phyloP scores from a whole-genome alignment of 2,888 invertebrate genomes.

The Coleophora deauratella region DNA sequence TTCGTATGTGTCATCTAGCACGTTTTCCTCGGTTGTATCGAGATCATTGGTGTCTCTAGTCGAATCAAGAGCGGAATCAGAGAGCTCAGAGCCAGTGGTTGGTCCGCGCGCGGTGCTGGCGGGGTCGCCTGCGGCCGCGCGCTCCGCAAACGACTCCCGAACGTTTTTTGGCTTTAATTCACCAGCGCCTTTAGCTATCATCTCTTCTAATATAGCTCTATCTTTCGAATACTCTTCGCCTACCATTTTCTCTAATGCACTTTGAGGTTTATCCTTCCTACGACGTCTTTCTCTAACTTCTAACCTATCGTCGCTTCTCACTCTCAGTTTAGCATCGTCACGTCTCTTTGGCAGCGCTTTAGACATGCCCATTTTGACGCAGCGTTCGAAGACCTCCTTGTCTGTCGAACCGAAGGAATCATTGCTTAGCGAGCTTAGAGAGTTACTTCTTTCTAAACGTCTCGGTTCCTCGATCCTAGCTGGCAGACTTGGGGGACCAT shows the following conservation, averaged over 20 bases:
- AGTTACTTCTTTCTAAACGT: conserved; percentile 31
- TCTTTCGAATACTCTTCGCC: conserved; percentile 41
- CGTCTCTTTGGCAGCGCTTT: conserved; percentile 26
- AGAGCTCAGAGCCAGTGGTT: conserved; percentile 58
- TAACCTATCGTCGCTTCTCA: conserved; percentile 36
- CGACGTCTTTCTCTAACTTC: conserved; percentile 12
- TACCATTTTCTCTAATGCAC: conserved; percentile 37
- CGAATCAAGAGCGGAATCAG: conserved; percentile 27
- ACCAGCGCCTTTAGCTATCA: conserved; percentile 75
- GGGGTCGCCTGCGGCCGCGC: conserved; percentile 68
- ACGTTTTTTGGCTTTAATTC: conserved; percentile 75
- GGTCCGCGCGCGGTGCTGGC: conserved; percentile 43
- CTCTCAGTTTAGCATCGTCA: conserved; percentile 25
- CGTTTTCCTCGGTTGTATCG: conserved; percentile 6
- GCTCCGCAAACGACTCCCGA: conserved; percentile 81
- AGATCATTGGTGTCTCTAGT: conserved; percentile 4
- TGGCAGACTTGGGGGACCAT: conserved; percentile 37
- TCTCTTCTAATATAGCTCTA: conserved; percentile 73
- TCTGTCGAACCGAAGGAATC: conserved; percentile 77
- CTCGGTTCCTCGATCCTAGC: conserved; percentile 30
- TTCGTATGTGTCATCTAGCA: too few species aligned
- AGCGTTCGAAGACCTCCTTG: conserved; percentile 80
- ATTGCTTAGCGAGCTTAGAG: conserved; percentile 57
- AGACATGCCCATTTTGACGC: conserved; percentile 84
- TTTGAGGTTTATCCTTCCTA: conserved; percentile 10